phyloP scores from a whole-genome alignment of 2,797 vertebrate genomes.

The Melanotaenia trifasciata region DNA sequence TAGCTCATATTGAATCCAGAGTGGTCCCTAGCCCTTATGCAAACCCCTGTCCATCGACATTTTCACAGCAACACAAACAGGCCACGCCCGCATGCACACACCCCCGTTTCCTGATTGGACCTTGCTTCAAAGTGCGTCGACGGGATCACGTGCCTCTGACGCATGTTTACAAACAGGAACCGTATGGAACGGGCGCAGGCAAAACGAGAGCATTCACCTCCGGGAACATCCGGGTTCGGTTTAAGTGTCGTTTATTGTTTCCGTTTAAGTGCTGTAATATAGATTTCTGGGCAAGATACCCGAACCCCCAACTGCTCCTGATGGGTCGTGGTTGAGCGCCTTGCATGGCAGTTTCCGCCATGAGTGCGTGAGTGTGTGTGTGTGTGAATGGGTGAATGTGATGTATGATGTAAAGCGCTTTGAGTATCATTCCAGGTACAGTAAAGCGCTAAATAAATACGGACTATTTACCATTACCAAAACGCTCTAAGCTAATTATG shows the following conservation, averaged over 20 bases:
- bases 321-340: too few species aligned
- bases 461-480: too few species aligned
- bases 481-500: too few species aligned
- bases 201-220: neutral
- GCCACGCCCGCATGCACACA: conserved; percentile 81
- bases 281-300: too few species aligned
- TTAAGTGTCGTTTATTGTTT: neutral
- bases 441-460: too few species aligned
- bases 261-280: neutral
- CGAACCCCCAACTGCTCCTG: too few species aligned
- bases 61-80: conserved; percentile 75
- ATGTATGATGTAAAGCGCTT: too few species aligned
- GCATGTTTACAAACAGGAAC: conserved; percentile 85
- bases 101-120: conserved; percentile 82
- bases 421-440: too few species aligned
- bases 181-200: conserved; percentile 5
- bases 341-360: too few species aligned
- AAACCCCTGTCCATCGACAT: conserved; percentile 62
- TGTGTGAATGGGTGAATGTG: too few species aligned
- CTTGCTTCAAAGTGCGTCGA: conserved; percentile 41
- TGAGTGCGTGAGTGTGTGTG: too few species aligned
- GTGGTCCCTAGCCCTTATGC: conserved; percentile 43
- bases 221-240: conserved; percentile 20
- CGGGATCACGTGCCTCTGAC: conserved; percentile 82
- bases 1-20: conserved; percentile 15